Conservation (phyloP, 2,797 vertebrate species). For the Danio kyathit region DNA sequence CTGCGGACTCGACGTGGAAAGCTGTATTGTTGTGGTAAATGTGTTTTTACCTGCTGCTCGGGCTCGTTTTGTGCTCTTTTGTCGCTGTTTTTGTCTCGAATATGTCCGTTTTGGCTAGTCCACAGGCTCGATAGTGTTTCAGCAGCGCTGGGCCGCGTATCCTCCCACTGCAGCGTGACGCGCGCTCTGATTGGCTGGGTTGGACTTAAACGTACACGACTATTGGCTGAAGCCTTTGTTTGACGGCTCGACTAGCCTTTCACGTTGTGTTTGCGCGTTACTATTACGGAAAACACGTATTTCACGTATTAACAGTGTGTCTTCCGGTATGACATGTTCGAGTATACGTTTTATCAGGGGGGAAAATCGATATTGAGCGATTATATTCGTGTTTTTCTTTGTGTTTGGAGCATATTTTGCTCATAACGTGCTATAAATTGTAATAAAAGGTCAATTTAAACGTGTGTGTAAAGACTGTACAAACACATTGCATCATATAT, state of each 20-base stretch:
- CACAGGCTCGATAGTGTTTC: constrained; percentile 71
- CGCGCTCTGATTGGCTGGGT: constrained; percentile 33
- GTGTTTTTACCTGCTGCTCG: constrained; percentile 76
- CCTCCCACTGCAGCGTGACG: constrained; percentile 63
- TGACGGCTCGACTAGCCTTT: not conserved
- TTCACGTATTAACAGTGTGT: not conserved
- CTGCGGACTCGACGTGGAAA: not conserved
- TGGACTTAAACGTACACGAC: fast-evolving
- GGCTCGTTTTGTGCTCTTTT: constrained; percentile 16
- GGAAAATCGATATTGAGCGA: not conserved
- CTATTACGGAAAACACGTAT: constrained; percentile 52
- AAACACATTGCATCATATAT: too few species aligned
- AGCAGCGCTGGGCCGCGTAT: constrained; percentile 52
- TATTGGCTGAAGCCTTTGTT: constrained; percentile 11
- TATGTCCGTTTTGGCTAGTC: constrained; percentile 67
- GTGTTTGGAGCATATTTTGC: not conserved
- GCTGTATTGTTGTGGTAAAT: fast-evolving
- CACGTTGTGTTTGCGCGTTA: not conserved
- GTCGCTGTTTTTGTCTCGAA: constrained; percentile 50
- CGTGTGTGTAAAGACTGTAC: not conserved
- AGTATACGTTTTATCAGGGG: not conserved
- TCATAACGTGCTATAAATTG: not conserved
- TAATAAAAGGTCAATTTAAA: not conserved
- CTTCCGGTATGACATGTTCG: constrained; percentile 22
- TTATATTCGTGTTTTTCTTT: not conserved